Evolutionary conservation across 2,888 invertebrate species (phyloP).

Genomic region (Elysia crispata): DNA sequence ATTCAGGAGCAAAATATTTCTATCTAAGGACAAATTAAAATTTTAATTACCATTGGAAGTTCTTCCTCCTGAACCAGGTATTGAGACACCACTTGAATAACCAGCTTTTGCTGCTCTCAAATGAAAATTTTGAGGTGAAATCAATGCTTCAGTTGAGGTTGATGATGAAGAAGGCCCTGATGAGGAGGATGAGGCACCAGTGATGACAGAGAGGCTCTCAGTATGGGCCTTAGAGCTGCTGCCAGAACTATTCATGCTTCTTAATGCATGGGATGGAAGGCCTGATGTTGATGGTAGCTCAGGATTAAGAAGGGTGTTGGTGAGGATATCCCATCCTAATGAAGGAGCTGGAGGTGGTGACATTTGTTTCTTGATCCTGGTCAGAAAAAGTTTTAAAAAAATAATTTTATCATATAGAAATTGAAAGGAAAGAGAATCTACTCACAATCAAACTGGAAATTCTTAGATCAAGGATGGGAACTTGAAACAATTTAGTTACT

Average conservation of each 20-base stretch:
- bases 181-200: not conserved
- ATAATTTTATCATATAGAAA: too few species aligned
- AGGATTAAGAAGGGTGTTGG: constrained; percentile 28
- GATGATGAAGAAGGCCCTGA: not conserved
- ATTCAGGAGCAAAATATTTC: too few species aligned
- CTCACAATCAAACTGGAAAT: too few species aligned
- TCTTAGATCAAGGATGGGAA: too few species aligned
- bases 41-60: too few species aligned
- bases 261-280: not conserved
- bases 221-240: too few species aligned
- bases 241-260: not conserved
- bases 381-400: not conserved
- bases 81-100: not conserved
- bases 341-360: constrained; percentile 31
- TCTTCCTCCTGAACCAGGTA: not conserved
- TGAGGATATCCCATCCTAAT: constrained; percentile 28
- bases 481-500: too few species aligned
- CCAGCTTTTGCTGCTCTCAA: not conserved
- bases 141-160: not conserved
- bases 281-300: constrained; percentile 28
- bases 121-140: not conserved
- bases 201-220: constrained; percentile 24
- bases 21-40: too few species aligned
- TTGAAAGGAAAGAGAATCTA: too few species aligned
- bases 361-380: constrained; percentile 5